phyloP scores from a whole-genome alignment of 2,797 vertebrate genomes.

The Platalea minor region DNA sequence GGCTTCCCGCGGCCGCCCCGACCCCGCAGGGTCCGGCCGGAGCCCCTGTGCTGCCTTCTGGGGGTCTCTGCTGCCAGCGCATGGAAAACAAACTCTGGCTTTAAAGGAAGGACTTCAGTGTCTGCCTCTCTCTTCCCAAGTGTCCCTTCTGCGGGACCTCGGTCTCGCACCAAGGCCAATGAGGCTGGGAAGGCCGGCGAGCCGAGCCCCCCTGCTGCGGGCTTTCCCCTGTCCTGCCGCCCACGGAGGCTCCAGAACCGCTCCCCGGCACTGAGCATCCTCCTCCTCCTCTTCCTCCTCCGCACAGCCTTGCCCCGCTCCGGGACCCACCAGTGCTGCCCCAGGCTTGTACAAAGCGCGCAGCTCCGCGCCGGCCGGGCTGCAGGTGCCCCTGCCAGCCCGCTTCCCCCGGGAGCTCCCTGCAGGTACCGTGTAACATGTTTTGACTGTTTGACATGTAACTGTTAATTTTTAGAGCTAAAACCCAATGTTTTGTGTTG shows the following conservation, averaged over 20 bases:
- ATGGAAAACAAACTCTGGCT: conserved; percentile 40
- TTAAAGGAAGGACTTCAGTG: not conserved
- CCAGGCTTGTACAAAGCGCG: not conserved
- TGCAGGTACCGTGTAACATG: not conserved
- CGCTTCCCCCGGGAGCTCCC: not conserved
- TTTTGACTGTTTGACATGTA: conserved; percentile 51
- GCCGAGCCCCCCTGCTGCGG: not conserved
- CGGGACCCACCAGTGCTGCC: not conserved
- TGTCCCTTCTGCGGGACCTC: conserved; percentile 40
- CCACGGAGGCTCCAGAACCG: not conserved
- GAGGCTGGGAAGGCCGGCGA: not conserved
- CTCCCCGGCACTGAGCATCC: not conserved
- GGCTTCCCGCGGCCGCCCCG: not conserved
- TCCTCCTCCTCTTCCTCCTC: not conserved
- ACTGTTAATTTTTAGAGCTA: conserved; percentile 55
- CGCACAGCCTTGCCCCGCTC: not conserved
- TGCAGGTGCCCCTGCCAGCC: not conserved
- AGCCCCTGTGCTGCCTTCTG: not conserved
- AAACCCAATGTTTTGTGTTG: conserved; percentile 34
- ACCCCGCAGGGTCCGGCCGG: not conserved
- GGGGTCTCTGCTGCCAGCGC: not conserved
- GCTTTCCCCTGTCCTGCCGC: not conserved
- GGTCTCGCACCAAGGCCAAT: not conserved
- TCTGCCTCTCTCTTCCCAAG: conserved; percentile 37
- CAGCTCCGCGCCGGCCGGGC: not conserved